Evolutionary conservation across 2,113 vertebrate species (phyloP).

Genomic region (Phalacrocorax pelagicus): DNA sequence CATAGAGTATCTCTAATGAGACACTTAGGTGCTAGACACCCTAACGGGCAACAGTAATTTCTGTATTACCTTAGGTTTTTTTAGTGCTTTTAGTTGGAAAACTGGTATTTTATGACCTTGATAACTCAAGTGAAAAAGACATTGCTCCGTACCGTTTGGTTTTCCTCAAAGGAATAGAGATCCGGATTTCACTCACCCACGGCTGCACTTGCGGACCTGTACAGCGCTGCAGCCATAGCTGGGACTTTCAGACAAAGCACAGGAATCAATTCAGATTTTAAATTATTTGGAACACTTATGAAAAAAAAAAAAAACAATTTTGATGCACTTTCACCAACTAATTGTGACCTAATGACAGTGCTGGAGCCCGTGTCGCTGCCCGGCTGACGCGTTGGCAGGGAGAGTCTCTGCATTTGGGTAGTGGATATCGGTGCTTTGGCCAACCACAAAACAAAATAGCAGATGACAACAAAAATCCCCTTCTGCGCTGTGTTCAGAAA

Average conservation of each 20-base stretch:
- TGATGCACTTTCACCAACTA: rapidly evolving
- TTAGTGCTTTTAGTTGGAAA: neutral
- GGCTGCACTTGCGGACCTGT: rapidly evolving
- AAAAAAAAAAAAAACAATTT: rapidly evolving
- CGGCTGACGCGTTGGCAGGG: rapidly evolving
- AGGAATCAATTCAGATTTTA: neutral
- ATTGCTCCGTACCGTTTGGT: neutral
- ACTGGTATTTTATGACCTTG: neutral
- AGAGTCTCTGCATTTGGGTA: neutral
- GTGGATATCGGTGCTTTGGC: neutral
- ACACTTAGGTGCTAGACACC: neutral
- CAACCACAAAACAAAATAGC: neutral
- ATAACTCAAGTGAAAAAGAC: neutral
- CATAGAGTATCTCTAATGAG: neutral
- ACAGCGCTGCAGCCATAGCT: rapidly evolving
- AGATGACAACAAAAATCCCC: neutral
- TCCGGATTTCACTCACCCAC: rapidly evolving
- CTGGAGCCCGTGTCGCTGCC: neutral
- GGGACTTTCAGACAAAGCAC: neutral
- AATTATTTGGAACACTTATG: too few relatives aligned
- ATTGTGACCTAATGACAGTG: rapidly evolving
- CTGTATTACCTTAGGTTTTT: neutral
- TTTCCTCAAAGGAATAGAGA: rapidly evolving
- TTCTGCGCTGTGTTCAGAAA: rapidly evolving
- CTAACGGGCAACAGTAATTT: rapidly evolving